phyloP scores from a whole-genome alignment of 2,888 invertebrate species.

The Drosophila barbarae region DNA sequence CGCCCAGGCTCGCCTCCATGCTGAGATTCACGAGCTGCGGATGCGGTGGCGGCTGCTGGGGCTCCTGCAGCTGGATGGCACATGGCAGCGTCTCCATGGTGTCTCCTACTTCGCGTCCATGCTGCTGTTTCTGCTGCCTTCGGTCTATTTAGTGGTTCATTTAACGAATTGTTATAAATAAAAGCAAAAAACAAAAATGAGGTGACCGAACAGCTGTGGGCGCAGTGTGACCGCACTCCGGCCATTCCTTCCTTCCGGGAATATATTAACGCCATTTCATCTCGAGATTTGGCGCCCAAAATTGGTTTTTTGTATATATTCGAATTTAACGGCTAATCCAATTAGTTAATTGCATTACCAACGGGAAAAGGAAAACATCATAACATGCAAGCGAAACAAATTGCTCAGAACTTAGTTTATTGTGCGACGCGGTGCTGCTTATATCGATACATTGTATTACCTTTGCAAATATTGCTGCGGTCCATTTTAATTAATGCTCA shows the following conservation, averaged over 20 bases:
- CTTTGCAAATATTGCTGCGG: conserved; percentile 21
- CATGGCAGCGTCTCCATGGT: conserved; percentile 57
- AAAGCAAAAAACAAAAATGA: conserved; percentile 44
- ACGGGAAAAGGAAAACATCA: conserved; percentile 51
- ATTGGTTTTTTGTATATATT: conserved; percentile 17
- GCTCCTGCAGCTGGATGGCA: conserved; percentile 47
- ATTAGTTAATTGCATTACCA: conserved; percentile 77
- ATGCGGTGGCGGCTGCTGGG: conserved; percentile 40
- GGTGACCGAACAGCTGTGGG: conserved; percentile 55
- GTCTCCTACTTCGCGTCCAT: conserved; percentile 37
- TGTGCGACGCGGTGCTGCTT: conserved; percentile 49
- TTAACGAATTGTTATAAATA: conserved; percentile 36
- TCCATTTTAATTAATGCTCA: conserved; percentile 36
- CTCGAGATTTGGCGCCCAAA: conserved; percentile 22
- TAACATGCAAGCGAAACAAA: conserved; percentile 53
- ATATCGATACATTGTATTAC: conserved; percentile 29
- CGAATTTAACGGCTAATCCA: conserved; percentile 61
- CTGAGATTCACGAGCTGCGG: conserved; percentile 59
- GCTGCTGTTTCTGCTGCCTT: conserved; percentile 19
- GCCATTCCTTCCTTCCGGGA: neutral
- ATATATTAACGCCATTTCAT: neutral
- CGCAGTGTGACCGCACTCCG: conserved; percentile 12
- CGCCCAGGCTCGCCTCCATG: conserved; percentile 58
- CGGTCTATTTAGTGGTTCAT: conserved; percentile 14
- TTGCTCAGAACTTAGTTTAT: conserved; percentile 57